These are phyloP conservation scores for Chloroclystis v-ata DNA, from an alignment of 2,888 invertebrate species.

Conservation along the genomic window DNA sequence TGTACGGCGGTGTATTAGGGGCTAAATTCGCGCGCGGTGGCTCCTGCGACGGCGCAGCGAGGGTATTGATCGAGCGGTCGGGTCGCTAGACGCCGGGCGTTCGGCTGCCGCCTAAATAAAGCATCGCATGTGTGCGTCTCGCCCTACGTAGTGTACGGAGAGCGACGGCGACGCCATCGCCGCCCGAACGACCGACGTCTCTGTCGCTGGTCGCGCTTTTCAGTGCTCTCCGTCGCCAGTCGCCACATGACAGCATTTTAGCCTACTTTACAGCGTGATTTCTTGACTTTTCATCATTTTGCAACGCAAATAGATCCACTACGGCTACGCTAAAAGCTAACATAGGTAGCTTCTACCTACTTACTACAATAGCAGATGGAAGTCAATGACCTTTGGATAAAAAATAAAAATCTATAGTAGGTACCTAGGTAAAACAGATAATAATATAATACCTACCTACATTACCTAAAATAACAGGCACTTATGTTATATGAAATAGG, in stretches of 20 bases:
- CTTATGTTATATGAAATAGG: too few relatives aligned
- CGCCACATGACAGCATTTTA: constrained; percentile 22
- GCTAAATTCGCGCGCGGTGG: constrained; percentile 61
- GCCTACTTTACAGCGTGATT: not conserved
- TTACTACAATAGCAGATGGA: too few relatives aligned
- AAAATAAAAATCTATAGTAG: too few relatives aligned
- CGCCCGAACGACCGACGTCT: constrained; percentile 32
- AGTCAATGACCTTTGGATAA: too few relatives aligned
- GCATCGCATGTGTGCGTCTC: constrained; percentile 69
- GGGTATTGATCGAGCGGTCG: constrained; percentile 73
- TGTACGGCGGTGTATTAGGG: constrained; percentile 65
- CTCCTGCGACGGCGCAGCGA: constrained; percentile 73
- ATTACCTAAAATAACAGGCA: too few relatives aligned
- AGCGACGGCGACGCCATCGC: constrained; percentile 34
- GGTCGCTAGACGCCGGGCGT: constrained; percentile 74
- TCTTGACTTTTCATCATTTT: not conserved
- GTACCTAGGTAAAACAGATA: too few relatives aligned
- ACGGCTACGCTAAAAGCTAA: too few relatives aligned
- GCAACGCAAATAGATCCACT: too few relatives aligned
- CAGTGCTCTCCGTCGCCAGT: constrained; percentile 24
- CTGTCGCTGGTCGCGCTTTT: constrained; percentile 20
- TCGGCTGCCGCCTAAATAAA: constrained; percentile 74
- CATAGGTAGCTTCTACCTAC: too few relatives aligned
- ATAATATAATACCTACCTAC: too few relatives aligned
- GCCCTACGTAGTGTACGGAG: constrained; percentile 55